Evolutionary conservation across 2,113 vertebrate species (phyloP), one percentile per base, ranked within the genome.

Genomic region (Neogale vison): DNA sequence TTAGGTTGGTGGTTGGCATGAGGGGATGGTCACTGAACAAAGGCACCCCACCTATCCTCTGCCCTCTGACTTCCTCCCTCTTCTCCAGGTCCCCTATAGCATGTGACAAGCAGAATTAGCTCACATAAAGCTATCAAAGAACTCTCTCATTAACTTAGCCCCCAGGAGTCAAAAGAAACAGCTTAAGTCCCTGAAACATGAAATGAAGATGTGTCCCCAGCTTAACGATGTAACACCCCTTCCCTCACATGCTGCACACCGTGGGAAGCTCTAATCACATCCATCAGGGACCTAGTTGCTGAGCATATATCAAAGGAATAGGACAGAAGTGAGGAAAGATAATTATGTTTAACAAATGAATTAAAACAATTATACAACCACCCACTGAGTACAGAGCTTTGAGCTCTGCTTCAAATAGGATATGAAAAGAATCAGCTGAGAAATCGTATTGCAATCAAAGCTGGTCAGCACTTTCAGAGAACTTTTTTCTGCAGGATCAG

Each of bases 261-360:
- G 36, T 72, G 97, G 95, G 98, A 96, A 96, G 97, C 88, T 72
- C 97, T 98, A 93, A 98, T 98, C 96, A 71, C 61, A 96, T 95
- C 96, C 98, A 87, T 95, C 77, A 87, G 90, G 98, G 93, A 94
- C 65, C 88, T 84, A 85, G 95, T 57, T 91, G 97, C 95, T 95
- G 77, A 96, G 84, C 65, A 63, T 4, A 6, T 23, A 84, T 88
- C 82, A 98, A 96, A 98, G 93, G 80, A 83, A 29, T 31, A 91
- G 65, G n/a, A 47, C 71, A 93, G 84, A 96, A 77, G 67, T 95
- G 72, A 87, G 14, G 92, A 93, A 90, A 98, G 98, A 98, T 97
- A 97, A 98, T 98, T 97, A 97, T 90, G 93, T 77, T 97, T 98
- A 98, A 96, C 96, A 98, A 98, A 94, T 87, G 96, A 97, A 97